A percentile compares a stretch with the other conserved stretches of the same genome.
phyloP scores from a whole-genome alignment of 2,888 invertebrate species.

The Andrena dorsata region DNA sequence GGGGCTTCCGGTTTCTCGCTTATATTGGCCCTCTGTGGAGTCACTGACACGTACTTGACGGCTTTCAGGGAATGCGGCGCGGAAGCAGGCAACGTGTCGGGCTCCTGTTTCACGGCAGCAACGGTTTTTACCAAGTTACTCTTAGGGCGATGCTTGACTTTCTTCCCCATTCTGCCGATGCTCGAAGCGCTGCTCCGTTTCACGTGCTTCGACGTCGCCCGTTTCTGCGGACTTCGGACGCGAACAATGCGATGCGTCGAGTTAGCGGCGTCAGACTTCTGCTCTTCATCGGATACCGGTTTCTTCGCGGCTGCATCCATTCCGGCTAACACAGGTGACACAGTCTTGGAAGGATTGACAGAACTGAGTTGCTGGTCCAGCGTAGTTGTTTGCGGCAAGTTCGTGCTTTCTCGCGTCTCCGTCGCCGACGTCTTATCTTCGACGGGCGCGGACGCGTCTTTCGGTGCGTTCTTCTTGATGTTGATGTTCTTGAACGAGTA shows the following conservation, averaged over 20 bases:
- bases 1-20: neutral
- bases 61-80: neutral
- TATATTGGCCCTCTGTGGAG: neutral
- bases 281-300: neutral
- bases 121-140: neutral
- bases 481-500: constrained; percentile 56
- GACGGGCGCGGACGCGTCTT: accelerated
- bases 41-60: neutral
- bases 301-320: neutral
- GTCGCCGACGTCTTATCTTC: too few species aligned
- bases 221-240: neutral
- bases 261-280: neutral
- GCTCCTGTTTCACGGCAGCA: neutral
- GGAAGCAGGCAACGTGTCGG: neutral
- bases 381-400: neutral
- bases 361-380: neutral
- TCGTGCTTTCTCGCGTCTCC: too few species aligned
- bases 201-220: neutral
- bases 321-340: neutral
- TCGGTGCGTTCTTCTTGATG: constrained; percentile 17
- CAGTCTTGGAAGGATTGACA: neutral
- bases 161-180: neutral
- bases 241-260: neutral
- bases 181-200: neutral
- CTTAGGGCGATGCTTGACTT: neutral